Evolutionary conservation across 2,888 invertebrate species (phyloP), one percentile per base, ranked within the genome.

Genomic region (Tachina grossa): DNA sequence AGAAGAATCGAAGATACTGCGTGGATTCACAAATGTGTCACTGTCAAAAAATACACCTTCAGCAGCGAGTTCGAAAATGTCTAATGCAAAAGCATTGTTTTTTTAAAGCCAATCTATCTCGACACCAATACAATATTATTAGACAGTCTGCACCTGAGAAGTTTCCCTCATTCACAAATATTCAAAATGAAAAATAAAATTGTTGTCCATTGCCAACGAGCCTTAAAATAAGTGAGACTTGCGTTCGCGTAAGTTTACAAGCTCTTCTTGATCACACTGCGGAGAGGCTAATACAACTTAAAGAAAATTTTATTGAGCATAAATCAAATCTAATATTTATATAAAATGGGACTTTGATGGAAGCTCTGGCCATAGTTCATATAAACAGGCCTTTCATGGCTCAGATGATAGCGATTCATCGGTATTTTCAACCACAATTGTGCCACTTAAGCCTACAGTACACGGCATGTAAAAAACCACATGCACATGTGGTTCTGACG

Each of bases 71-170:
- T 57, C 16, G 55, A 57, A 57, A 51, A 22, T 22, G 22, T 22
- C 22, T 16, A 19, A 10, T 57, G 61, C 41, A 61, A 61, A 61
- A 61, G 61, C 43, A 61, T 61, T 61, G 61, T 43, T 41, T 61
- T 43, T 61, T 16, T 61, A 43, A 61, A 61, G 61, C 61, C n/a
- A 61, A 39, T 41, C 41, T 61, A 16, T 16, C 43, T 41, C 61
- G 61, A 43, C 43, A 22, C 22, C 22, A 22, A 22, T 22, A 22
- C 22, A 22, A 22, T 22, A 22, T 22, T 22, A 22, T 22, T 2
- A 22, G 22, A 22, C 22, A 22, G 22, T 22, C 22, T 22, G 22
- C 22, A 22, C 22, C 22, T 22, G 22, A 22, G 22, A 22, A 22
- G 22, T 57, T 31, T 31, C 31, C 31, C 13, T 57, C 14, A 11